Evolutionary conservation across 2,888 invertebrate species (phyloP).

Genomic region (Eupeodes luniger): DNA sequence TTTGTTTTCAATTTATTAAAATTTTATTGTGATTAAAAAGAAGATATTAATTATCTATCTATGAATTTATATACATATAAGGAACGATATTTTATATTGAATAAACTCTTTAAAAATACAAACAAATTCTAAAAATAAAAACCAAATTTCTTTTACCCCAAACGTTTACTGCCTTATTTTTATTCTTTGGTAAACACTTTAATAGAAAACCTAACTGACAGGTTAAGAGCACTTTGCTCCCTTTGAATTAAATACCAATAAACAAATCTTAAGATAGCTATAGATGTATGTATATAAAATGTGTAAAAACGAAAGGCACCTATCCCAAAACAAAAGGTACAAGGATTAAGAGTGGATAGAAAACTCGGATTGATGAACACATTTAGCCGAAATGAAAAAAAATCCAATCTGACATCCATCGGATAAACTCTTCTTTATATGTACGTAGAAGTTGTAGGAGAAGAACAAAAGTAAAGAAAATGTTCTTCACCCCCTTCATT

Average conservation of each 20-base stretch:
- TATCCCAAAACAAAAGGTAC: constrained; percentile 54
- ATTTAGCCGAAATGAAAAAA: constrained; percentile 46
- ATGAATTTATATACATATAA: not conserved
- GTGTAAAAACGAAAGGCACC: not conserved
- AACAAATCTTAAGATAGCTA: constrained; percentile 3
- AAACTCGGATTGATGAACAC: constrained; percentile 66
- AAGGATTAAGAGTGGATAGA: constrained; percentile 62
- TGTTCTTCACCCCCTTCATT: not conserved
- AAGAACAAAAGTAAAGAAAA: constrained; percentile 16
- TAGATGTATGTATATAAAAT: not conserved
- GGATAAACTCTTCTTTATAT: constrained; percentile 21
- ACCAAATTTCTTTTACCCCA: constrained; percentile 28
- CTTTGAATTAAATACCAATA: constrained; percentile 68
- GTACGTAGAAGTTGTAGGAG: not conserved
- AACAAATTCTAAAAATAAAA: constrained; percentile 53
- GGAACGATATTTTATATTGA: not conserved
- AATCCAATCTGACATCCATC: constrained; percentile 6
- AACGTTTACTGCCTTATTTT: constrained; percentile 39
- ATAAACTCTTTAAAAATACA: not conserved
- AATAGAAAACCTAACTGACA: constrained; percentile 68
- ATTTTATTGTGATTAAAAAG: no score
- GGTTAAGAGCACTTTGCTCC: constrained; percentile 70
- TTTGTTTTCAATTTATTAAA: no score
- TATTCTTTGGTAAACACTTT: constrained; percentile 55
- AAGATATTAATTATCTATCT: not conserved